Base-by-base conservation (phyloP, 2,888 invertebrate species). In the Branchellion lobata region DNA sequence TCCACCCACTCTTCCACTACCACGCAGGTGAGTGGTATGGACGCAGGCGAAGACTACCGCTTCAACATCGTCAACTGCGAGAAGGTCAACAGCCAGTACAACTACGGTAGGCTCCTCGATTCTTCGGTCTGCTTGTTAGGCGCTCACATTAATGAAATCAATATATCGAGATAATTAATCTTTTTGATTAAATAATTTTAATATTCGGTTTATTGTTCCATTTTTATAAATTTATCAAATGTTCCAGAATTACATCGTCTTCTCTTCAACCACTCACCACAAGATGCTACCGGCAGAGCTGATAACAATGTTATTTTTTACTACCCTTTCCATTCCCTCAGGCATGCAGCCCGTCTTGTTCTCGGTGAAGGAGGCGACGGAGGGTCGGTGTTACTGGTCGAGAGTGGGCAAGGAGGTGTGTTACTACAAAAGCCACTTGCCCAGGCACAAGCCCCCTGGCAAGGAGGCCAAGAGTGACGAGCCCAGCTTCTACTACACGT, bases 21-120 rank as follows among this genome's bases (percentile, higher is more conserved):
- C 5, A 57, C 21, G 14, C 14, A 61, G 88, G 92, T 94, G n/a
- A 87, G 88, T 82, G 92, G 92, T 86, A 93, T 93, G 92, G 88
- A 90, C 79, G 90, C 91, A 78, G 90, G 90, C 79, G 89, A 90
- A 1, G 90, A 91, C 0, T 94, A 94, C 86, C 90, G 91, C 65
- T 94, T 94, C 88, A 94, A 94, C 86, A 93, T 94, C 78, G 91
- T 94, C 84, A 94, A 94, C 89, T 93, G 93, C 87, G 92, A 94
- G 86, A 94, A 94, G 87, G 91, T 91, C 57, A 93, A 93, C 86
- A 93, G 93, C 84, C 93, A 94, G 88, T 94, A 93, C 87, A 93
- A 93, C 86, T 92, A 92, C 86, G 94, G 90, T 90, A 84, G 85
- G 82, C 2, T 5, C n/a, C 75, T n/a, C 5, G 68, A 3, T 40